Base-by-base conservation (phyloP, 2,888 invertebrate species). In the Eupeodes luniger region DNA sequence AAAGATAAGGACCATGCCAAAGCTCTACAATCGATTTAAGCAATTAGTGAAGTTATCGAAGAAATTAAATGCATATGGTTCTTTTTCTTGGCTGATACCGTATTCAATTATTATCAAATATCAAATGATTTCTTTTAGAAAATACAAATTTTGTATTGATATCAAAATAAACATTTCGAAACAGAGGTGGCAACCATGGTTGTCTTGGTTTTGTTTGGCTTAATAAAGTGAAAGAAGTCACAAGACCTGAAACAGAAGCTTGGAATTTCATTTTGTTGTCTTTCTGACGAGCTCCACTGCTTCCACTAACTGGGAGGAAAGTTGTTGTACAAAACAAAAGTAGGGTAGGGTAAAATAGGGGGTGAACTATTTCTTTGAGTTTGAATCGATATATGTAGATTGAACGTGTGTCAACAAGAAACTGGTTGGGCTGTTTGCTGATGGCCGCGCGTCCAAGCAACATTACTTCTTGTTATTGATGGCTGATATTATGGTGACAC, bases 211-310 rank as follows among this genome's bases (percentile, higher is more conserved):
- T 51, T 14, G 36, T 49, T 49, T 27, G 19, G 10, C 51, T 80
- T 72, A 67, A 55, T 44, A 64, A 81, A 87, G 87, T 81, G 80
- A 81, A 84, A 84, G 84, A 87, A 87, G 87, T 87, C 66, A 77
- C 67, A 77, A 87, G 80, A 87, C 87, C 80, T 87, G 87, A 84
- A 76, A 80, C 80, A 84, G 87, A 81, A 72, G 87, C 72, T 77
- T 80, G 87, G 87, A 84, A 87, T 87, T 80, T 62, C 27, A 36
- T 55, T 67, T 78, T 11, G 47, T 47, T 76, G 67, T 75, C 16
- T 66, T 11, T 3, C 2, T 27, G 40, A 27, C 27, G 3, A 36
- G 59, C 34, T 34, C 59, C 34, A 16, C 34, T 53, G 10, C 16
- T 59, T 16, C 47, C 19, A 11, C 6, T 10, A 6, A 10, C 55